Evolutionary conservation across 2,113 vertebrate genomes (phyloP).

Genomic region (Nothoprocta pentlandii): DNA sequence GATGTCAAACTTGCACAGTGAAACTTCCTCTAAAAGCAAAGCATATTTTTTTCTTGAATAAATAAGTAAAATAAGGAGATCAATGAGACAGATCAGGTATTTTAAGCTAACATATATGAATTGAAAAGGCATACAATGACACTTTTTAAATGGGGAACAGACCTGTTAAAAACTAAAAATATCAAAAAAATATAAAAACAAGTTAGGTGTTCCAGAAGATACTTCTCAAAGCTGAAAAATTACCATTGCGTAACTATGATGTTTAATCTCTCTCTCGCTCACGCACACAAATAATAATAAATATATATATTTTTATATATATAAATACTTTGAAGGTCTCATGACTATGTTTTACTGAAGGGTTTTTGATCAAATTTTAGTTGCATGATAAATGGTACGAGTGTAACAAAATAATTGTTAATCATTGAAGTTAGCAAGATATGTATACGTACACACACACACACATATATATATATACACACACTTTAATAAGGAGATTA

Average conservation of each 20-base stretch:
- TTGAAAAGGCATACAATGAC: background rate
- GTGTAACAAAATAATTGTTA: background rate
- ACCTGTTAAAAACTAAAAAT: background rate
- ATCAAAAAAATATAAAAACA: background rate
- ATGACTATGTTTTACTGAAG: background rate
- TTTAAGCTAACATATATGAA: background rate
- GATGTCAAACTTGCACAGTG: slow-evolving; percentile 93
- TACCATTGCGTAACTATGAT: background rate
- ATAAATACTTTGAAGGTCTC: background rate
- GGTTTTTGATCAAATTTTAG: background rate
- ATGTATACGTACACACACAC: background rate
- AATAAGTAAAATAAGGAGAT: too few species aligned
- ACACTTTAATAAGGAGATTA: background rate
- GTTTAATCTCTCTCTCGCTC: background rate
- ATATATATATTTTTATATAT: too few species aligned
- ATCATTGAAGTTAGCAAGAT: background rate
- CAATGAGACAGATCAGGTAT: background rate
- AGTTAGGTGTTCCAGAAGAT: background rate
- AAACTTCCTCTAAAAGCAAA: slow-evolving; percentile 89
- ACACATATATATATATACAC: too few species aligned
- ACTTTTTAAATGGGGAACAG: background rate
- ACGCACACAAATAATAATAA: too few species aligned
- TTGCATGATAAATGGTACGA: background rate
- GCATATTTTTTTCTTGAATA: slow-evolving; percentile 2
- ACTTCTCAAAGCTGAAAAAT: background rate